Conservation (phyloP, 1,140 invertebrate species). For the Macrosteles quadrilineatus region DNA sequence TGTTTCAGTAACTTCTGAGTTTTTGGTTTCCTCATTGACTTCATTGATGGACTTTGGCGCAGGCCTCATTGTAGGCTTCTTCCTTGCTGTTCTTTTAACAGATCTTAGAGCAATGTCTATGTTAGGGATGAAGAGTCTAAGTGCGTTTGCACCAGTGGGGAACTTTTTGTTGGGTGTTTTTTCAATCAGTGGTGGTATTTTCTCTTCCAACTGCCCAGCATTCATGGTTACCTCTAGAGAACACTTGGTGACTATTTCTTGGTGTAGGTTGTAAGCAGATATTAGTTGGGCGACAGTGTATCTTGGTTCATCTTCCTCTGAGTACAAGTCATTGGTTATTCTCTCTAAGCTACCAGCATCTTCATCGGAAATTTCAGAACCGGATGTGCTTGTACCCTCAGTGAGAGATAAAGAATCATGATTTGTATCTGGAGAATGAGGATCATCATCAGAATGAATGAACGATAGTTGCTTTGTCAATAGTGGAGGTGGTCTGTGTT, state of each 20-base stretch:
- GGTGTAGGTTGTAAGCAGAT: constrained; percentile 57
- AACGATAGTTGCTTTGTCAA: constrained; percentile 27
- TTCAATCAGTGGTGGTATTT: constrained; percentile 33
- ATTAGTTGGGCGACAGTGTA: constrained; percentile 57
- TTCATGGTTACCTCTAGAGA: constrained; percentile 48
- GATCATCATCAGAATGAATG: constrained; percentile 21
- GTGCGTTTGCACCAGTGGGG: constrained; percentile 56
- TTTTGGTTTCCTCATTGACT: constrained; percentile 18
- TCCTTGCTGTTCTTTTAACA: constrained; percentile 49
- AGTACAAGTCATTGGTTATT: not conserved
- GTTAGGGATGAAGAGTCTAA: constrained; percentile 56
- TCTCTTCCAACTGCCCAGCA: constrained; percentile 23
- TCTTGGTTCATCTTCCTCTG: constrained; percentile 53
- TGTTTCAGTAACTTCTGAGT: not conserved
- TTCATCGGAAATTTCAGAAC: constrained; percentile 41
- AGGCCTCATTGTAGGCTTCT: constrained; percentile 47
- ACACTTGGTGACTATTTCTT: constrained; percentile 55
- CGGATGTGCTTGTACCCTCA: constrained; percentile 31
- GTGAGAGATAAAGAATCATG: constrained; percentile 34
- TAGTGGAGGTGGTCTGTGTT: constrained; percentile 12
- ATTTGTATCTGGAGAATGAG: constrained; percentile 18
- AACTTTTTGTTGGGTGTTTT: constrained; percentile 47
- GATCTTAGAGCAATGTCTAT: constrained; percentile 53
- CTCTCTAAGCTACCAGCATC: constrained; percentile 31
- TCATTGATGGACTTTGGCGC: constrained; percentile 6